These are phyloP conservation scores for Chloromyia formosa DNA, from an alignment of 2,888 invertebrate species.

Conservation along the genomic window DNA sequence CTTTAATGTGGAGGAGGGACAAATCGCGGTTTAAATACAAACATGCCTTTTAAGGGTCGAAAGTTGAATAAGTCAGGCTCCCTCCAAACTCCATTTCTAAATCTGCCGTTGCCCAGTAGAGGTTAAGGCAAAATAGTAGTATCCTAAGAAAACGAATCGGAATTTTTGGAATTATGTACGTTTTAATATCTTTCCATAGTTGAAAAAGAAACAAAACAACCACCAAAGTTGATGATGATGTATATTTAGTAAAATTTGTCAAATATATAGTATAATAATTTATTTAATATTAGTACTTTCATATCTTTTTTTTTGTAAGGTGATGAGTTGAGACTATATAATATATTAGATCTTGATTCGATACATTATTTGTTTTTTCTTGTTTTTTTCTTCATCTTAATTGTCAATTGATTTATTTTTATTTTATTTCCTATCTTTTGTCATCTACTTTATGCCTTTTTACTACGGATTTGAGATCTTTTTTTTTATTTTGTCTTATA, in stretches of 20 bases:
- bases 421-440: slow-evolving; percentile 47
- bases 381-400: slow-evolving; percentile 48
- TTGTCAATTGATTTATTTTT: slow-evolving; percentile 32
- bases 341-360: slow-evolving; percentile 30
- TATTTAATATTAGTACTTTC: slow-evolving; percentile 36
- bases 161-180: no score
- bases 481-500: slow-evolving; percentile 3
- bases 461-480: slow-evolving; percentile 40
- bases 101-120: no score
- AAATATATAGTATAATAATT: slow-evolving; percentile 49
- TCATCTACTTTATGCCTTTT: slow-evolving; percentile 28
- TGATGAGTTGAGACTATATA: slow-evolving; percentile 49
- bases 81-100: no score
- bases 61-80: no score
- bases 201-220: background rate
- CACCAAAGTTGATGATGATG: slow-evolving; percentile 52
- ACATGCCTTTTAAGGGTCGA: no score
- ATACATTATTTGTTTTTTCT: slow-evolving; percentile 35
- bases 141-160: no score
- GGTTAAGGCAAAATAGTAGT: no score
- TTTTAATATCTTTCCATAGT: no score
- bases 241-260: slow-evolving; percentile 54
- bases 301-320: slow-evolving; percentile 49
- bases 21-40: no score
- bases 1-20: no score